These are phyloP conservation scores for Cephalopholis sonnerati DNA, from an alignment of 2,113 vertebrate species.

Conservation along the genomic window DNA sequence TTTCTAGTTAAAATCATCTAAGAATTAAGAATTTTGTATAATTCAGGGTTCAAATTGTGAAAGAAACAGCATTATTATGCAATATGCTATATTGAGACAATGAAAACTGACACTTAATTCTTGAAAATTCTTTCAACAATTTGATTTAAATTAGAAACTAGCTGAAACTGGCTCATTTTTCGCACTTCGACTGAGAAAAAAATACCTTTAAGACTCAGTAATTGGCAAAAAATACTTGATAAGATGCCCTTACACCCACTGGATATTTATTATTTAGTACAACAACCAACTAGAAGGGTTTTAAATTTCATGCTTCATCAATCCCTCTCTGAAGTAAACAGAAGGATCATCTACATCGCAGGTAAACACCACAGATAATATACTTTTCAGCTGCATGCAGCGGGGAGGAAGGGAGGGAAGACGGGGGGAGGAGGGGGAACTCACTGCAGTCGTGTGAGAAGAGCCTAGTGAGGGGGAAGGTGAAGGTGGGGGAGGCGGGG, in stretches of 20 bases:
- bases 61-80: background rate
- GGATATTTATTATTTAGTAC: background rate
- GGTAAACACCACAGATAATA: conserved; percentile 1
- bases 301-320: conserved; percentile 29
- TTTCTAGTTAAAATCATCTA: background rate
- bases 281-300: conserved; percentile 1
- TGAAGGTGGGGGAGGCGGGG: conserved; percentile 93
- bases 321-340: background rate
- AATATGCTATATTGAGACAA: background rate
- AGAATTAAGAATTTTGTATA: background rate
- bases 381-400: conserved; percentile 68
- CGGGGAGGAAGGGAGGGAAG: conserved; percentile 6
- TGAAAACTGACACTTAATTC: background rate
- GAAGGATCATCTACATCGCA: background rate
- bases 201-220: conserved; percentile 6
- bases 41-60: background rate
- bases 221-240: background rate
- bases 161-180: background rate
- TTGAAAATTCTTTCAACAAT: background rate
- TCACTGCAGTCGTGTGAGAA: conserved; percentile 98
- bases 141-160: background rate
- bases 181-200: background rate
- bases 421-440: conserved; percentile 70
- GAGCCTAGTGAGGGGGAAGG: conserved; percentile 92
- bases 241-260: background rate